These are phyloP conservation scores for Terrapene triunguis DNA, from an alignment of 2,113 vertebrate species.

Conservation along the genomic window DNA sequence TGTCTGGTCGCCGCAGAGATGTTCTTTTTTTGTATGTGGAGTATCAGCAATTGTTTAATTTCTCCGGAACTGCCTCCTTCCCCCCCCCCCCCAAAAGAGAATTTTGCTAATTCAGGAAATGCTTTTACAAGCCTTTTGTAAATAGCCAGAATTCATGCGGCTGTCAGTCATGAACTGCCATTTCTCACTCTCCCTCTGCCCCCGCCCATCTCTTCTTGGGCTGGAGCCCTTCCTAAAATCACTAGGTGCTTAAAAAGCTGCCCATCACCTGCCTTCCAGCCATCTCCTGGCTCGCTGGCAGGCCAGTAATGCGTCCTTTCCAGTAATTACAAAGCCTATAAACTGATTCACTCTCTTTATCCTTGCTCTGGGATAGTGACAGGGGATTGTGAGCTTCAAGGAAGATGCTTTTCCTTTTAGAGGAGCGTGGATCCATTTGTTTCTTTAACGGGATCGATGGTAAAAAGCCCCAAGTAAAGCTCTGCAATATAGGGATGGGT, in stretches of 20 bases:
- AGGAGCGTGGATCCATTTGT: not conserved
- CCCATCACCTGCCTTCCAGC: not conserved
- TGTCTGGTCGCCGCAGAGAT: not conserved
- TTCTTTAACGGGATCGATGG: not conserved
- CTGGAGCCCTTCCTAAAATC: not conserved
- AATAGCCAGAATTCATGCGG: not conserved
- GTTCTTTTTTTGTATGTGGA: not conserved
- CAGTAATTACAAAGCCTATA: fast-evolving
- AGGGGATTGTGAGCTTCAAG: not conserved
- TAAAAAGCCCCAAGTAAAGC: not conserved
- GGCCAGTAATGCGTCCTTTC: not conserved
- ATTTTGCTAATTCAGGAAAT: not conserved
- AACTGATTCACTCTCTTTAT: not conserved
- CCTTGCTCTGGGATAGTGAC: not conserved
- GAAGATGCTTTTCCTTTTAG: not conserved
- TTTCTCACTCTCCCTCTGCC: not conserved
- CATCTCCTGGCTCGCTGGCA: not conserved
- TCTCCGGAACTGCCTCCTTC: not conserved
- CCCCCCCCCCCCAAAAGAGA: not conserved
- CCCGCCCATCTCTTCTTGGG: not conserved
- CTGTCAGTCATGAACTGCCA: not conserved
- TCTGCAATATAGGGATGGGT: not conserved
- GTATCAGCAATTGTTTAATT: not conserved
- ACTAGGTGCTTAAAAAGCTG: constrained; percentile 24
- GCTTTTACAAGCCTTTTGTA: not conserved